These are phyloP conservation scores for Sepiola atlantica DNA, from an alignment of 2,888 invertebrate species.

Conservation along the genomic window DNA sequence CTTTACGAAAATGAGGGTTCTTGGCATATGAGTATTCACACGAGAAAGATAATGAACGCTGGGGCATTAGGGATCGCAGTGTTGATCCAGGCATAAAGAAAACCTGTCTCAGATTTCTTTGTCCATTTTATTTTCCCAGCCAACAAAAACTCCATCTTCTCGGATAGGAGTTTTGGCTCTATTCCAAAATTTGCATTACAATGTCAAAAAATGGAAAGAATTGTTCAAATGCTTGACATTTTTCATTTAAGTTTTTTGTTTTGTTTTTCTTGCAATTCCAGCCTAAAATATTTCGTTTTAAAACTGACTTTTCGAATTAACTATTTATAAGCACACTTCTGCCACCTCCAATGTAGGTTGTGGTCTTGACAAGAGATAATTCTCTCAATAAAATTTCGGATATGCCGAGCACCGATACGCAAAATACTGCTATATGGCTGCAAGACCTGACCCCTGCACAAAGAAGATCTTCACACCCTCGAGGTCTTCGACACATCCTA, in stretches of 20 bases:
- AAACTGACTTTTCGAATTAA: neutral
- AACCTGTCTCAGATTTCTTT: conserved; percentile 6
- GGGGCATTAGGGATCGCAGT: neutral
- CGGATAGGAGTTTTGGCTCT: neutral
- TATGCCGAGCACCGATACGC: too few relatives aligned
- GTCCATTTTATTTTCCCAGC: neutral
- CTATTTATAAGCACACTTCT: neutral
- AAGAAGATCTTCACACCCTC: too few relatives aligned
- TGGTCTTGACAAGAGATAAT: too few relatives aligned
- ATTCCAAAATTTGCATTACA: neutral
- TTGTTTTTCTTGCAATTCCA: neutral
- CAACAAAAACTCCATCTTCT: neutral
- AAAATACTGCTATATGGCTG: too few relatives aligned
- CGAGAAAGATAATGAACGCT: neutral
- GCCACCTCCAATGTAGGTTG: too few relatives aligned
- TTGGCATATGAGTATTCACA: neutral
- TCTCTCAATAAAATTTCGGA: too few relatives aligned
- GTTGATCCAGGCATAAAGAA: neutral
- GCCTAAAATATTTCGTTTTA: neutral
- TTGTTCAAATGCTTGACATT: neutral
- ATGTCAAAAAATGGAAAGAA: neutral
- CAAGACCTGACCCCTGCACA: too few relatives aligned
- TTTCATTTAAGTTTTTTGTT: neutral
- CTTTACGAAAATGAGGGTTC: neutral
- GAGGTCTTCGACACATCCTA: too few relatives aligned